These are phyloP conservation scores for Periphyllus acericola DNA, from an alignment of 2,888 invertebrate species.

Conservation along the genomic window DNA sequence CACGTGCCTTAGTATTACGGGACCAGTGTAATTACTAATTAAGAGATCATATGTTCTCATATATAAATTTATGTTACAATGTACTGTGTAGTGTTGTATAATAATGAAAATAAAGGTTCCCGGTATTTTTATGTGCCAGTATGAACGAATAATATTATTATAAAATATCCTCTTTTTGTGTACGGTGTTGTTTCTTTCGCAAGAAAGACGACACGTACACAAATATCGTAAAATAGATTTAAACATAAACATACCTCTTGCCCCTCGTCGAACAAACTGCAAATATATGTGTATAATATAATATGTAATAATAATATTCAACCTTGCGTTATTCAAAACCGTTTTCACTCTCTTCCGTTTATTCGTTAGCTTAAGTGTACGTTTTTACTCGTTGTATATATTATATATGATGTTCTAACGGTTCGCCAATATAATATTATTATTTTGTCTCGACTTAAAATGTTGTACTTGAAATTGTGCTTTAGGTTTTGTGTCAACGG, in stretches of 20 bases:
- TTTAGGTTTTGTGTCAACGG: not conserved
- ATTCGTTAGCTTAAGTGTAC: not conserved
- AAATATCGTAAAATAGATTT: constrained; percentile 6
- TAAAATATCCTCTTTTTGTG: not conserved
- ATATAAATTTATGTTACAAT: constrained; percentile 27
- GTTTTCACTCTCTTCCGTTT: not conserved
- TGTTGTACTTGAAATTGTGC: not conserved
- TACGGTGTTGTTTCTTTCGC: not conserved
- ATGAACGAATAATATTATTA: constrained; percentile 23
- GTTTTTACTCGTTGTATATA: not conserved
- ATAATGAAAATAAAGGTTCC: constrained; percentile 58
- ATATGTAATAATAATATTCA: not conserved
- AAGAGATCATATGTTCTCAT: constrained; percentile 44
- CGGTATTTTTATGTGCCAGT: constrained; percentile 58
- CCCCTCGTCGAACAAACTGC: constrained; percentile 4
- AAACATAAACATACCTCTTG: not conserved
- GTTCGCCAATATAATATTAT: not conserved
- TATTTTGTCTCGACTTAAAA: not conserved
- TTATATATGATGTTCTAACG: not conserved
- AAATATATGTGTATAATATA: not conserved
- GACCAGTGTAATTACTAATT: constrained; percentile 61
- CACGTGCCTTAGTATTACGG: constrained; percentile 59
- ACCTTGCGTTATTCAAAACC: constrained; percentile 35
- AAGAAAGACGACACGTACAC: constrained; percentile 3
- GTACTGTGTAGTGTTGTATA: constrained; percentile 45